A percentile compares a stretch with the other conserved stretches of the same genome.
These are phyloP conservation scores for Scylla paramamosain DNA, from an alignment of 1,140 invertebrate species.

Conservation along the genomic window DNA sequence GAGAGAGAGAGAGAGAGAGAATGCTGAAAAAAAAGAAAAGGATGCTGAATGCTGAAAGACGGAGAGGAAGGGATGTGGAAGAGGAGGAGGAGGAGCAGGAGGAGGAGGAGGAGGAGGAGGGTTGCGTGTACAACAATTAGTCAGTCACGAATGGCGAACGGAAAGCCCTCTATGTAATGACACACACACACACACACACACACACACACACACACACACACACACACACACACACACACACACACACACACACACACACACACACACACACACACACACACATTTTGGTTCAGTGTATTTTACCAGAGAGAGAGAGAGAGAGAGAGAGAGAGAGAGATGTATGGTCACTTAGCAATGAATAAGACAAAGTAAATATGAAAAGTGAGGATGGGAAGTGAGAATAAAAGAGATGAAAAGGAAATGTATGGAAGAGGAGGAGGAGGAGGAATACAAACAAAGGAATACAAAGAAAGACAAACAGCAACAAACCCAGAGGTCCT, in stretches of 20 bases:
- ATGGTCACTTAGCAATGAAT: no score
- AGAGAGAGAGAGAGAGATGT: neutral
- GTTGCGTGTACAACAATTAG: neutral
- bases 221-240: constrained; percentile 29
- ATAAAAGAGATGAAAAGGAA: no score
- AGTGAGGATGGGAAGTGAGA: no score
- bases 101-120: no score
- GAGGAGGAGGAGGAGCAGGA: neutral
- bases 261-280: constrained; percentile 43
- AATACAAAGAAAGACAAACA: no score
- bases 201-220: constrained; percentile 51
- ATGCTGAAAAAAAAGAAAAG: neutral
- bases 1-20: neutral
- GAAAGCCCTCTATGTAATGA: neutral
- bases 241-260: constrained; percentile 35
- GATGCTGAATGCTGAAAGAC: neutral
- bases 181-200: neutral
- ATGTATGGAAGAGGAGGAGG: no score
- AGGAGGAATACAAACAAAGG: no score
- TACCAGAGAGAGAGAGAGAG: neutral
- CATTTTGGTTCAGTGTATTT: neutral
- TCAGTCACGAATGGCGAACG: neutral
- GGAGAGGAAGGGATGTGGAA: neutral
- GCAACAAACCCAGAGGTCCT: no score
- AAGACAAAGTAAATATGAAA: no score